Percentiles rank a stretch among this genome's conserved stretches.
Evolutionary conservation across 2,888 invertebrate genomes (phyloP).

Genomic region (Ophion ventricosus): DNA sequence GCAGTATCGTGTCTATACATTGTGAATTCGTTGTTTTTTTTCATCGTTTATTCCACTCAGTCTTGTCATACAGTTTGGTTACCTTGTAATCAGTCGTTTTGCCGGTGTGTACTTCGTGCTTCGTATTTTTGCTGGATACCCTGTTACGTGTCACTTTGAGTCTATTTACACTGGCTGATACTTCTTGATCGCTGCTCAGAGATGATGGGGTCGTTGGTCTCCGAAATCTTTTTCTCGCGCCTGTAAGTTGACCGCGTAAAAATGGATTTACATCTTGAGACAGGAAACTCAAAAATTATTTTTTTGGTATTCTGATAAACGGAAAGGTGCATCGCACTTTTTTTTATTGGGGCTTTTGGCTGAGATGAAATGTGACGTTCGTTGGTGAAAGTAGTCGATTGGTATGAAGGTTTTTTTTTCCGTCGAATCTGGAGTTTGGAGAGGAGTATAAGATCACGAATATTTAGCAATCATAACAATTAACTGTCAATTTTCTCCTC

Average conservation of each 20-base stretch:
- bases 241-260: slow-evolving; percentile 80
- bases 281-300: background rate
- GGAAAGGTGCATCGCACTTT: background rate
- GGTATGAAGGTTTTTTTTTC: too few relatives aligned
- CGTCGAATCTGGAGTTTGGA: background rate
- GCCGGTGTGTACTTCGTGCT: slow-evolving; percentile 79
- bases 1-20: background rate
- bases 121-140: slow-evolving; percentile 78
- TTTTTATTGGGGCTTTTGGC: slow-evolving; percentile 2
- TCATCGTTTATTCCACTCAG: background rate
- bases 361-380: too few relatives aligned
- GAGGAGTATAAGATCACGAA: background rate
- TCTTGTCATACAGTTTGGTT: slow-evolving; percentile 31
- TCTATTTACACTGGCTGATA: slow-evolving; percentile 87
- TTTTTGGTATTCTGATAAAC: background rate
- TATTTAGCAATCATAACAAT: background rate
- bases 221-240: slow-evolving; percentile 88
- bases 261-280: slow-evolving; percentile 10
- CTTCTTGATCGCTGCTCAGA: slow-evolving; percentile 86
- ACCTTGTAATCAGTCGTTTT: slow-evolving; percentile 80
- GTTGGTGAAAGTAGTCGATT: too few relatives aligned
- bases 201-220: slow-evolving; percentile 86
- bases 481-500: background rate
- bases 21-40: background rate
- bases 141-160: slow-evolving; percentile 83